A percentile compares a stretch with the other conserved stretches of the same genome.
phyloP scores from a whole-genome alignment of 2,797 vertebrate species.

The Pangasius krempfi region DNA sequence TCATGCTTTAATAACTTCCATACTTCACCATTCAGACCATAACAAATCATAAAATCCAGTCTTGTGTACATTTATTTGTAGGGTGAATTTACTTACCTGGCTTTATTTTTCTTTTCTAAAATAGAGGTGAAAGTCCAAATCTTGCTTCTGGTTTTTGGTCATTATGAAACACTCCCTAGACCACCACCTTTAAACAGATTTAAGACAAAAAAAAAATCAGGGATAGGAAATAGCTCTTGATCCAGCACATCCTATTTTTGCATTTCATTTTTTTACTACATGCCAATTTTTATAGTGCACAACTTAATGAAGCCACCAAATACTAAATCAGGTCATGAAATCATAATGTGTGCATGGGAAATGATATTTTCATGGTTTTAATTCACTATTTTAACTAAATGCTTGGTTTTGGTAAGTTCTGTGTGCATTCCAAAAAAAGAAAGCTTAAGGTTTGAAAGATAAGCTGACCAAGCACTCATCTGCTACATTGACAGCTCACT shows the following conservation, averaged over 20 bases:
- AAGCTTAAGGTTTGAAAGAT: not conserved
- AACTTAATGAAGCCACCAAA: not conserved
- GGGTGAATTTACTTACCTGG: slow-evolving; percentile 23
- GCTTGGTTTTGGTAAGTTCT: not conserved
- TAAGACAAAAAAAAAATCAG: not conserved
- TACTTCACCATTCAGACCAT: slow-evolving; percentile 24
- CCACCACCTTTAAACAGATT: not conserved
- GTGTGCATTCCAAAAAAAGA: not conserved
- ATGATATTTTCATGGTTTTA: not conserved
- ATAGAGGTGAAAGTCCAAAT: not conserved
- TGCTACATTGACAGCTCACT: not conserved
- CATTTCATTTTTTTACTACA: not conserved
- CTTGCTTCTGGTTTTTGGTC: no score
- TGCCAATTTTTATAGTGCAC: not conserved
- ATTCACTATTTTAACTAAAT: not conserved
- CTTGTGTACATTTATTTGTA: slow-evolving; percentile 17
- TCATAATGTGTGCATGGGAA: not conserved
- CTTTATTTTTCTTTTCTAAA: slow-evolving; percentile 12
- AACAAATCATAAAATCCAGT: slow-evolving; percentile 28
- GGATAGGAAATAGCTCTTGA: not conserved
- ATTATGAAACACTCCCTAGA: not conserved
- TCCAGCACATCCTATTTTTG: not conserved
- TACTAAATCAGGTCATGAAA: not conserved
- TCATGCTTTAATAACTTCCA: slow-evolving; percentile 25
- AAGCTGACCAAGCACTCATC: not conserved